phyloP scores from a whole-genome alignment of 92 coral and sea anemone species.

The Actinostola sp. region DNA sequence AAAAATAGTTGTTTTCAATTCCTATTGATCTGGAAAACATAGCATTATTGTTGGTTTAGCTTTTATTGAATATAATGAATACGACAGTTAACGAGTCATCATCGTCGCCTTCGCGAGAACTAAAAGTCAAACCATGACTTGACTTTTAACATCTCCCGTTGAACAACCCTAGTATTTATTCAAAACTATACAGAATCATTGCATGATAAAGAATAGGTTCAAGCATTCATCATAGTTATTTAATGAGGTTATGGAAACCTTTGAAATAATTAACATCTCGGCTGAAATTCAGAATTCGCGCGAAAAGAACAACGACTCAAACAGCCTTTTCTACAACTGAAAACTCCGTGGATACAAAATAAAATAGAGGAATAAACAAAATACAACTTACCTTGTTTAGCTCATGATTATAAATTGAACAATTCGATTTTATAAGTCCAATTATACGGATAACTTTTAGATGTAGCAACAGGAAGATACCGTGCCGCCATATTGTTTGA shows the following conservation, averaged over 20 bases:
- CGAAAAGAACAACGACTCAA: constrained; percentile 36
- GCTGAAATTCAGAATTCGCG: constrained; percentile 58
- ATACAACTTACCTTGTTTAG: constrained; percentile 21
- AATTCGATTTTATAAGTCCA: constrained; percentile 25
- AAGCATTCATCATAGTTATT: too few relatives aligned
- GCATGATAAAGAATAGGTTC: background rate
- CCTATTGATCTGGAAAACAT: background rate
- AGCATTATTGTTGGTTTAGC: background rate
- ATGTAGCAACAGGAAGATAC: constrained; percentile 49
- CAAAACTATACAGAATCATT: background rate
- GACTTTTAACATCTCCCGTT: background rate
- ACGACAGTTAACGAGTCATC: constrained; percentile 5
- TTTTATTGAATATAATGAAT: background rate
- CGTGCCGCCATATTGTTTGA: constrained; percentile 80
- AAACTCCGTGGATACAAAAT: background rate
- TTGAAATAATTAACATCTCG: background rate
- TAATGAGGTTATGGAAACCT: background rate
- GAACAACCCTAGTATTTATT: background rate
- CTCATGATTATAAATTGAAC: constrained; percentile 28
- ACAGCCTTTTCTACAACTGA: background rate
- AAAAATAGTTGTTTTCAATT: constrained; percentile 1
- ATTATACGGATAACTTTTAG: constrained; percentile 39
- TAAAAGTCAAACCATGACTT: constrained; percentile 3
- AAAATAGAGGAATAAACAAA: background rate
- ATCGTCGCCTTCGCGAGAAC: background rate